Evolutionary conservation across 2,113 vertebrate genomes (phyloP), one percentile per base, ranked within the genome.

Genomic region (Cryptotis parvus): DNA sequence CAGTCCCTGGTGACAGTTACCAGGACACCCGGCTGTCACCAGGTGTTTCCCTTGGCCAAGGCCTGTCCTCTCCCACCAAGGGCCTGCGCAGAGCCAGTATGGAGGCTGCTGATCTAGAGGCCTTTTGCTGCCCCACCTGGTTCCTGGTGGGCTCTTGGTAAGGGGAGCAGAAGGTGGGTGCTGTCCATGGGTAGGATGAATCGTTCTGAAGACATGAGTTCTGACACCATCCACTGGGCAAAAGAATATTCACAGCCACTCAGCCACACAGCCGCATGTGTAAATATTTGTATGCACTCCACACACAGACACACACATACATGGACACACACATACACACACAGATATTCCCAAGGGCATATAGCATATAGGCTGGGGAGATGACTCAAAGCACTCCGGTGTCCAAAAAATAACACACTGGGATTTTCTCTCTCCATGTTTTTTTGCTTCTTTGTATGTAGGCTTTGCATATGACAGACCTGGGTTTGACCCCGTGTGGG

Each of bases 1-100:
- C 24, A 27, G 69, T 91, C 78, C 85, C 70, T 94, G 87, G 93
- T 0, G 49, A 91, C 77, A 70, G 94, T 91, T 94, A 72, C 94
- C 88, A 93, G 88, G 95, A 75, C 29, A 84, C 84, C 0, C 6
- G 26, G 41, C 70, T 82, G 58, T 87, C 84, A 70, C 84, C 72
- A 93, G 93, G 91, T 80, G 69, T 74, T n/a, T 92, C 75, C 26
- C 33, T 37, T 33, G 77, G 80, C 84, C 39, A 55, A 73, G 41
- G 63, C 24, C 66, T 69, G 45, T 39, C 41, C 29, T 20, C 15
- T 69, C 49, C 68, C 77, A 61, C 80, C 8, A 33, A 73, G 77
- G 85, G 26, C 73, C 90, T 89, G 61, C 1, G 52, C 29, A 29
- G 69, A 73, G 22, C 6, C 24, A 68, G 33, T n/a, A 61, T 78